Percentiles rank a stretch among this genome's conserved stretches.
phyloP scores from a whole-genome alignment of 2,888 invertebrate genomes.

The Acleris holmiana region DNA sequence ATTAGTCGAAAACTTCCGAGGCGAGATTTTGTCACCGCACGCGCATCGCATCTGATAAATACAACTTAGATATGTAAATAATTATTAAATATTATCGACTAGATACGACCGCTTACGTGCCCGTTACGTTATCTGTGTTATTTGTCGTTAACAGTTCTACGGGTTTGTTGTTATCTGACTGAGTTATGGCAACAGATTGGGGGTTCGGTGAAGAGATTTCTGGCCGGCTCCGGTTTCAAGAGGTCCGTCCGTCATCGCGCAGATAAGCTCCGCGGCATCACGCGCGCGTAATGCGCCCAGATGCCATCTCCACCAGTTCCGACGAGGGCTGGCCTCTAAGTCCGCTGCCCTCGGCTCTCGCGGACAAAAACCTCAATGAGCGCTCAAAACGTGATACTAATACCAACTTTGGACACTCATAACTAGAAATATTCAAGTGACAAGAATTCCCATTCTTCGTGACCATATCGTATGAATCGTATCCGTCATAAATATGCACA shows the following conservation, averaged over 20 bases:
- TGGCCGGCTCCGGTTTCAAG: constrained; percentile 67
- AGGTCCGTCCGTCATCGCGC: constrained; percentile 54
- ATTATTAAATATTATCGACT: constrained; percentile 82
- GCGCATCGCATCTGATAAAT: constrained; percentile 76
- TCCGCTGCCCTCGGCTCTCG: not conserved
- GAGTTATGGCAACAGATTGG: constrained; percentile 70
- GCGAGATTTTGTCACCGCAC: constrained; percentile 65
- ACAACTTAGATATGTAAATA: constrained; percentile 67
- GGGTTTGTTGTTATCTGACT: constrained; percentile 72
- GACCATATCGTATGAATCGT: too few species aligned
- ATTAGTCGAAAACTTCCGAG: constrained; percentile 56
- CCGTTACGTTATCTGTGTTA: constrained; percentile 78
- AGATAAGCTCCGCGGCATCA: constrained; percentile 43
- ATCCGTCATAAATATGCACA: not conserved
- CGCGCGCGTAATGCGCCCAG: constrained; percentile 42
- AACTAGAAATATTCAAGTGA: too few species aligned
- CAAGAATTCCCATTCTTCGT: too few species aligned
- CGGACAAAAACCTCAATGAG: not conserved
- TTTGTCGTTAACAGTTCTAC: constrained; percentile 79
- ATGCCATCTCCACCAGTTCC: constrained; percentile 23
- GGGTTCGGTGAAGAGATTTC: constrained; percentile 54
- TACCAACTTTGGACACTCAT: too few species aligned
- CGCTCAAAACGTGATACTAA: too few species aligned
- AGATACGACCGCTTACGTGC: constrained; percentile 80
- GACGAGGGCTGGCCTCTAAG: not conserved